Evolutionary conservation across 2,113 vertebrate genomes (phyloP), one percentile per base, ranked within the genome.

Genomic region (Bettongia penicillata): DNA sequence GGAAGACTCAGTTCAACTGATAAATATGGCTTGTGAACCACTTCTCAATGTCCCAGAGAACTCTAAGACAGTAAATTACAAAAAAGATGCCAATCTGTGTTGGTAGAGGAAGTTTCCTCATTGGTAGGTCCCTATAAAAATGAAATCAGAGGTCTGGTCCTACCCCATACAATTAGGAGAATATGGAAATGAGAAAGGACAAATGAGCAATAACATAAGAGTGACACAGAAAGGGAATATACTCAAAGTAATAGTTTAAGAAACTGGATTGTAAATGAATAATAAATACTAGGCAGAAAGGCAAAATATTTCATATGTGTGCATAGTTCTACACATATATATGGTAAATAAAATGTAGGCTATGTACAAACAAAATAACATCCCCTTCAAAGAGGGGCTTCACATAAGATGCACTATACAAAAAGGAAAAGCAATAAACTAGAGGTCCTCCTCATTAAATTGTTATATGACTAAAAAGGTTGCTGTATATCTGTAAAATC

Each of bases 151-250:
- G 16, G 61, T n/a, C 61, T n/a, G 61, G 31, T 77, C 31, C 31
- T 77, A 77, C 16, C 19, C 61, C 37, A n/a, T n/a, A 0, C 61
- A n/a, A 77, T 77, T n/a, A 96, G 94, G 14, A 61, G 14, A 61
- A 96, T 0, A 43, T 50, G 26, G 12, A 52, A 55, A 92, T n/a
- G 53, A 93, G 0, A 3, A 95, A 5, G 53, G 95, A 95, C 11
- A 93, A 95, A 47, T 47, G 7, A 96, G 96, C 91, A 12, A 91
- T 93, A n/a, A 93, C 26, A 57, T 57, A 91, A 91, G 48, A 89
- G 91, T 49, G 37, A 91, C 61, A 22, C 68, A 96, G 49, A 93
- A 94, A 94, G 96, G 94, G 90, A 51, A 94, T 31, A 93, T 92
- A 93, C 95, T 93, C 48, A 84, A 48, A 94, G 14, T 92, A 91